phyloP scores from a whole-genome alignment of 2,888 invertebrate species.

The Meteorus cinctellus region DNA sequence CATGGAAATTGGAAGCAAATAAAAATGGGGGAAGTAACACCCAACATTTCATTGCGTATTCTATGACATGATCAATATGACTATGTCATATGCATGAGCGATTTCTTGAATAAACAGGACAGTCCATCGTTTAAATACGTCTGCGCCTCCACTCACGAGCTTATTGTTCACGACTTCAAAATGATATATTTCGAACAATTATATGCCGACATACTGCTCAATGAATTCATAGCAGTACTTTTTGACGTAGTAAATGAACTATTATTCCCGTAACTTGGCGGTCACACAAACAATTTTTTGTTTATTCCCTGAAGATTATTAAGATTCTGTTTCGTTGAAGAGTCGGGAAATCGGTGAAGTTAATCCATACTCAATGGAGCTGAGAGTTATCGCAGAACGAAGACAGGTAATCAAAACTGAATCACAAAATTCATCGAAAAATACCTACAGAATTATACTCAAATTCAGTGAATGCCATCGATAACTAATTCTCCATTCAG shows the following conservation, averaged over 20 bases:
- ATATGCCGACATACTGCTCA: no score
- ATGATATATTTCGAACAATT: no score
- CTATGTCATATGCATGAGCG: background rate
- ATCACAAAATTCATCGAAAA: background rate
- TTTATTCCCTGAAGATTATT: no score
- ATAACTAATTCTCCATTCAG: no score
- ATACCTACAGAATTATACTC: background rate
- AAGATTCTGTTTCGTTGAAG: no score
- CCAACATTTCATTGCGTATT: background rate
- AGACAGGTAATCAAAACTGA: background rate
- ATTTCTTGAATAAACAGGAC: background rate
- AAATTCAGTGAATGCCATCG: background rate
- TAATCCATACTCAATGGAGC: background rate
- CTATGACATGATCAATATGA: background rate
- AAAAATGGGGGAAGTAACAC: background rate
- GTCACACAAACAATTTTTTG: no score
- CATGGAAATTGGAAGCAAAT: background rate
- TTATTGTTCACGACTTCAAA: no score
- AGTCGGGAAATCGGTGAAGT: constrained; percentile 50
- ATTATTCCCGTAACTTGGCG: no score
- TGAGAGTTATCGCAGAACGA: no score
- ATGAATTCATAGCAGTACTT: no score
- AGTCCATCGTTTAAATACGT: background rate
- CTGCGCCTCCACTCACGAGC: background rate
- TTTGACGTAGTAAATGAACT: no score